Percentiles rank a stretch among this genome's conserved stretches.
These are phyloP conservation scores for Hylaea fasciaria DNA, from an alignment of 2,888 invertebrate species.

Conservation along the genomic window DNA sequence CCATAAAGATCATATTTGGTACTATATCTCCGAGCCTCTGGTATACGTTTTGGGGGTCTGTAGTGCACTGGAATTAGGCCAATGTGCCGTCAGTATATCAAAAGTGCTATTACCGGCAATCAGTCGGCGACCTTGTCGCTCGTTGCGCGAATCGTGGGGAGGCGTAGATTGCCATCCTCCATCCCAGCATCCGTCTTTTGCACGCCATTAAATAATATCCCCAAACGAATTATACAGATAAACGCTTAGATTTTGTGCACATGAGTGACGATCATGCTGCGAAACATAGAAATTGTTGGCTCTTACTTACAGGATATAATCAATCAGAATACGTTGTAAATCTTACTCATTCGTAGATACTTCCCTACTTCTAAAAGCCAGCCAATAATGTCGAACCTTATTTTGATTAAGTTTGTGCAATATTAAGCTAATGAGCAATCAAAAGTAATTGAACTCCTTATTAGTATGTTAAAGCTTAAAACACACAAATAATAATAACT, in stretches of 20 bases:
- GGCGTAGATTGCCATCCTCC: slow-evolving; percentile 79
- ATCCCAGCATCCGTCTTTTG: slow-evolving; percentile 80
- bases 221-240: slow-evolving; percentile 41
- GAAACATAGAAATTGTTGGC: no score
- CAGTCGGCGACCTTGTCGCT: slow-evolving; percentile 81
- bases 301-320: no score
- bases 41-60: slow-evolving; percentile 23
- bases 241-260: slow-evolving; percentile 10
- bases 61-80: slow-evolving; percentile 67
- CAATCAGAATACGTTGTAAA: no score
- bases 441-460: no score
- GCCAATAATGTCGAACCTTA: no score
- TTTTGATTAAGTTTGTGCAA: no score
- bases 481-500: no score
- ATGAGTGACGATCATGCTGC: neutral
- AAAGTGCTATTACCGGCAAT: slow-evolving; percentile 79
- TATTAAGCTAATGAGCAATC: no score
- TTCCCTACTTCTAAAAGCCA: no score
- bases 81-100: slow-evolving; percentile 70
- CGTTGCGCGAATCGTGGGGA: slow-evolving; percentile 82
- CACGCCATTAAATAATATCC: slow-evolving; percentile 74
- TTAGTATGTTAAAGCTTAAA: no score
- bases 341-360: no score
- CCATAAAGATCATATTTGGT: slow-evolving; percentile 3
- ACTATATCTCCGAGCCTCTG: slow-evolving; percentile 29